phyloP scores from a whole-genome alignment of 2,888 invertebrate genomes.

The Pharmacophagus antenor region DNA sequence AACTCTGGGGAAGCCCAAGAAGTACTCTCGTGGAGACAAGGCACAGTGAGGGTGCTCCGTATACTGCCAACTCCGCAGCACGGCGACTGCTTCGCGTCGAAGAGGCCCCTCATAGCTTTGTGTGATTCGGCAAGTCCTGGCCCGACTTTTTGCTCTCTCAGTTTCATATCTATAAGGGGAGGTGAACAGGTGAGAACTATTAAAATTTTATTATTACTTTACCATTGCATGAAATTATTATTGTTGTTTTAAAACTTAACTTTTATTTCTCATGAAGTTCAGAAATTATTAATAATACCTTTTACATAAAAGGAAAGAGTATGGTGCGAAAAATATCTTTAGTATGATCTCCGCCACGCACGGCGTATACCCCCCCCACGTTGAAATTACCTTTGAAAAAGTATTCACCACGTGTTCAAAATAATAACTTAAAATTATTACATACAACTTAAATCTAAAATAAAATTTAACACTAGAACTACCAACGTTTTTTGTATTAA shows the following conservation, averaged over 20 bases:
- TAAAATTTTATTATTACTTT: neutral
- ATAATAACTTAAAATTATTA: no score
- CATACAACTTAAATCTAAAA: no score
- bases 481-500: no score
- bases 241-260: neutral
- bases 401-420: no score
- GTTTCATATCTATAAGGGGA: constrained; percentile 91
- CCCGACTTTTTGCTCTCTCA: constrained; percentile 89
- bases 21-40: constrained; percentile 96
- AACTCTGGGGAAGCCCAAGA: constrained; percentile 96
- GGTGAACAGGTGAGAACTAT: constrained; percentile 84
- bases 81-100: constrained; percentile 87
- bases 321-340: no score
- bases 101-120: constrained; percentile 93
- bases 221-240: no score
- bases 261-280: neutral
- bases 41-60: constrained; percentile 90
- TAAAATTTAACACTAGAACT: no score
- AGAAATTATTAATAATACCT: no score
- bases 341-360: no score
- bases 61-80: constrained; percentile 90
- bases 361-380: no score
- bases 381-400: no score
- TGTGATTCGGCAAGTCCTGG: constrained; percentile 92
- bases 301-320: no score